These are phyloP conservation scores for Simalia tracyae DNA, from an alignment of 2,797 vertebrate species.

Conservation along the genomic window DNA sequence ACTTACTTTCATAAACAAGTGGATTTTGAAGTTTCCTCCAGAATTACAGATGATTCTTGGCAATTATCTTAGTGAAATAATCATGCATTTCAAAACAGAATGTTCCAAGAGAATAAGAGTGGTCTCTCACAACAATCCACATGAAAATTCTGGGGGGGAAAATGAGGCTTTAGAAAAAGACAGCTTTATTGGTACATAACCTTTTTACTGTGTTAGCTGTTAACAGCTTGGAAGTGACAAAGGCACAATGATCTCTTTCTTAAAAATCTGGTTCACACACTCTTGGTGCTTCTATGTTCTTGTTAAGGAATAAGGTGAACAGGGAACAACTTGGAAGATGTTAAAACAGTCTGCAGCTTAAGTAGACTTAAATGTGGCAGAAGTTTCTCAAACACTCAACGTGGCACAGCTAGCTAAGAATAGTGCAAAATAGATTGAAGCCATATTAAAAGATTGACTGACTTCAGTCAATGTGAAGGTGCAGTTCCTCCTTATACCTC, in stretches of 20 bases:
- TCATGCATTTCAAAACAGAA: slow-evolving; percentile 62
- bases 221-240: slow-evolving; percentile 37
- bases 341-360: not conserved
- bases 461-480: not conserved
- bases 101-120: slow-evolving; percentile 50
- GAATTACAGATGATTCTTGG: slow-evolving; percentile 58
- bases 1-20: slow-evolving; percentile 65
- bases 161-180: slow-evolving; percentile 52
- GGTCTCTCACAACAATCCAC: slow-evolving; percentile 57
- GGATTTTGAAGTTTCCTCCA: slow-evolving; percentile 63
- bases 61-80: slow-evolving; percentile 67
- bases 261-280: slow-evolving; percentile 6
- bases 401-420: not conserved
- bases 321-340: not conserved
- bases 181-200: slow-evolving; percentile 51
- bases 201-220: slow-evolving; percentile 58
- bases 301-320: not conserved
- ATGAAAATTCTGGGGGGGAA: slow-evolving; percentile 37
- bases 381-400: not conserved
- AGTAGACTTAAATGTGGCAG: not conserved
- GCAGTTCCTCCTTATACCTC: not conserved
- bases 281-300: fast-evolving
- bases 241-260: slow-evolving; percentile 44
- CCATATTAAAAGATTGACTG: not conserved
- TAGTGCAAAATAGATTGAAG: not conserved